Conservation (phyloP, 2,888 invertebrate species). For the Idaea biselata region DNA sequence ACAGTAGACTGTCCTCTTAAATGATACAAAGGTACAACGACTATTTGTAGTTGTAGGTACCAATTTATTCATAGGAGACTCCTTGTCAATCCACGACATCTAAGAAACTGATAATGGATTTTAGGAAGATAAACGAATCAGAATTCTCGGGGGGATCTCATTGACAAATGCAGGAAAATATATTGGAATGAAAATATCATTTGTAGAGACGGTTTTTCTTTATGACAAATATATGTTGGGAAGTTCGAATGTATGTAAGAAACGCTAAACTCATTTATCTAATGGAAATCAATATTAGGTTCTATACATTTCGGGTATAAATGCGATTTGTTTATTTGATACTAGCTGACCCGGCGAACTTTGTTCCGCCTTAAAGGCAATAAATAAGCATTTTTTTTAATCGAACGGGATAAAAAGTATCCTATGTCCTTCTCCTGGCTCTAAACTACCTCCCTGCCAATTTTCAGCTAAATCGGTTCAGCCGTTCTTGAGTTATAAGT, state of each 20-base stretch:
- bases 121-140: neutral
- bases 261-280: neutral
- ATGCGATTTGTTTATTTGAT: too few relatives aligned
- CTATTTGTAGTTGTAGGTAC: neutral
- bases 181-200: neutral
- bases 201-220: neutral
- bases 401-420: too few relatives aligned
- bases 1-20: too few relatives aligned
- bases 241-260: neutral
- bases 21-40: neutral
- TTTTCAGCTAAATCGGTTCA: too few relatives aligned
- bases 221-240: neutral
- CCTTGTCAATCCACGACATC: neutral
- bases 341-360: too few relatives aligned
- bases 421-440: too few relatives aligned
- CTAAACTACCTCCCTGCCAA: too few relatives aligned
- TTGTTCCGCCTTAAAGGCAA: too few relatives aligned
- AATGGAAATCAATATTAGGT: too few relatives aligned
- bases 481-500: too few relatives aligned
- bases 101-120: neutral
- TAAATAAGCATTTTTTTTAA: too few relatives aligned
- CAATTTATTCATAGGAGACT: neutral
- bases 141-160: neutral
- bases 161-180: neutral
- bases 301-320: too few relatives aligned